Evolutionary conservation across 1,140 invertebrate species (phyloP), one percentile per base, ranked within the genome.

Genomic region (Diuraphis noxia): DNA sequence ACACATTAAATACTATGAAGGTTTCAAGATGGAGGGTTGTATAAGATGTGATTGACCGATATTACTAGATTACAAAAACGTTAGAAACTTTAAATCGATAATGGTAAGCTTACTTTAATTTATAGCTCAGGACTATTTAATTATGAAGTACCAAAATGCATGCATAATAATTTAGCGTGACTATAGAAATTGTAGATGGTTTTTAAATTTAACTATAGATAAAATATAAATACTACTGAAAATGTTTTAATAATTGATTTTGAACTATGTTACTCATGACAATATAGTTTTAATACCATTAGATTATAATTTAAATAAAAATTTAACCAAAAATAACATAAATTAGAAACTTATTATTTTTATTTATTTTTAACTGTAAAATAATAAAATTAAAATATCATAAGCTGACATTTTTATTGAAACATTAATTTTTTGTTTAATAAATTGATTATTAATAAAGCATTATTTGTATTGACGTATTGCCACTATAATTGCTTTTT

Each of bases 1-100:
- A 77, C 25, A 72, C 87, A 63, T 88, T 72, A 72, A 86, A 34
- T 52, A n/a, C n/a, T n/a, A 52, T 49, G 34, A 86, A 86, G 17
- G 17, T 86, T 52, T 86, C n/a, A 38, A 52, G 85, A 86, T 23
- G 36, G 46, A 52, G 43, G 43, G 43, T 86, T 25, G 25, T 46
- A 46, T 40, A 19, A 72, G n/a, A 86, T 86, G 85, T 25, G 34
- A 46, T 86, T 49, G 17, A 49, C 34, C 43, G 21, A 38, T 38
- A 38, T 86, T 10, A 52, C 34, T 52, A 49, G n/a, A 52, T 86
- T 38, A 36, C n/a, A 86, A 0, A 34, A 9, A 49, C n/a, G 8
- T 4, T 84, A 30, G 30, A 0, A n/a, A 84, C 40, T 13, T 41
- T n/a, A 84, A 84, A 84, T 84, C 40, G 81, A 84, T 84, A 43